Evolutionary conservation across 2,888 invertebrate genomes (phyloP).

Genomic region (Junonia oenone): DNA sequence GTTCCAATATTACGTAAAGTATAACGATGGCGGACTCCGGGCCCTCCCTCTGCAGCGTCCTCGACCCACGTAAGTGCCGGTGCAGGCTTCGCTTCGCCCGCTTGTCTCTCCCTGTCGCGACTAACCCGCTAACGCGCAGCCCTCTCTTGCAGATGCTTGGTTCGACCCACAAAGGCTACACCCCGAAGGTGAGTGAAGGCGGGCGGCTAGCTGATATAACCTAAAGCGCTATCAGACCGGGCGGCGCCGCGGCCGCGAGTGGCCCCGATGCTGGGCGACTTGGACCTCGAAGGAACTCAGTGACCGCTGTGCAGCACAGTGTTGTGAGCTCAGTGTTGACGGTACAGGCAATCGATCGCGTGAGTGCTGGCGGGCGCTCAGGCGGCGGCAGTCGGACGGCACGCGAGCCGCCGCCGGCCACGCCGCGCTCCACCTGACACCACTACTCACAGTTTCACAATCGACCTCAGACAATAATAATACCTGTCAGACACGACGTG

Average conservation of each 20-base stretch:
- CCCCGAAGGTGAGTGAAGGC: conserved; percentile 89
- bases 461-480: conserved; percentile 20
- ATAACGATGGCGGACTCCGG: conserved; percentile 66
- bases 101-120: conserved; percentile 66
- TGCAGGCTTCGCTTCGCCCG: conserved; percentile 42
- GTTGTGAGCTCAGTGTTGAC: conserved; percentile 38
- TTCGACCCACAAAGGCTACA: conserved; percentile 95
- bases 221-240: conserved; percentile 45
- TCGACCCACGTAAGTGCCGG: conserved; percentile 67
- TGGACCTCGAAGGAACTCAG: conserved; percentile 32
- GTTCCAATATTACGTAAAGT: conserved; percentile 69
- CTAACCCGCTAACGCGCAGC: conserved; percentile 78
- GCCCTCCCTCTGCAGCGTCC: conserved; percentile 72
- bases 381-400: conserved; percentile 28
- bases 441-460: conserved; percentile 14
- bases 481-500: conserved; percentile 44
- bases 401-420: background rate
- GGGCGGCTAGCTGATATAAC: conserved; percentile 35
- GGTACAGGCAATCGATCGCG: conserved; percentile 31
- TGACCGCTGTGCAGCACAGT: conserved; percentile 30
- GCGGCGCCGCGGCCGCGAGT: conserved; percentile 5
- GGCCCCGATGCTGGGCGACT: conserved; percentile 1
- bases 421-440: conserved; percentile 13
- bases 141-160: conserved; percentile 93
- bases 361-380: conserved; percentile 26